Evolutionary conservation across 2,113 vertebrate genomes (phyloP), one percentile per base, ranked within the genome.

Genomic region (Siniperca chuatsi): DNA sequence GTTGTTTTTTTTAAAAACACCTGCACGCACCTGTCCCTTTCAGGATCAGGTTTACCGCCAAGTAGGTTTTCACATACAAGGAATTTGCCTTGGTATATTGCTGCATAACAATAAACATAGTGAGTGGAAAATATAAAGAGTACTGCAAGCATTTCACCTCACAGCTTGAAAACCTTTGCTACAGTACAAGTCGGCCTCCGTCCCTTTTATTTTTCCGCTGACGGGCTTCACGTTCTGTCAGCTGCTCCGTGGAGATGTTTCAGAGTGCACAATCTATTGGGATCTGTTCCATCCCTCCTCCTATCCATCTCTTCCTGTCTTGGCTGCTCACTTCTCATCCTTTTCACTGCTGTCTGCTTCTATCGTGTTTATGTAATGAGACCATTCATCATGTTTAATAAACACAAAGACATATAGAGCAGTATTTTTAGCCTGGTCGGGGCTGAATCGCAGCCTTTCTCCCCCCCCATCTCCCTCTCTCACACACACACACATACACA

Each of bases 301-400:
- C 29, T 10, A 9, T 77, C 74, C 75, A 12, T 86, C 81, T 76
- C 85, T 79, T 76, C 79, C 79, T 75, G 83, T 77, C 78, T 40
- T 37, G 82, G 65, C 75, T 21, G 50, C 57, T 76, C 29, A 23
- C 40, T 42, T 46, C 57, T 82, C 61, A 57, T 54, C 57, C 69
- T 62, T 61, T 60, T 69, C 35, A 29, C 78, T 58, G 50, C 50
- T 25, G 55, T 66, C 84, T 81, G 80, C 78, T 75, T 25, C 79
- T 15, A 8, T 62, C 29, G 20, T 79, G 87, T 93, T 92, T 90
- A 93, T 83, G 79, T 73, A 75, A 85, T 20, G 11, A 78, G 82
- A 50, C 70, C 72, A 78, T 93, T 92, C 83, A 87, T 93, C 90
- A 93, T 6, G 25, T 91, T 72, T 87, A 74, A 92, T 93, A 90